phyloP scores from a whole-genome alignment of 2,797 vertebrate species.

The Dipus sagitta region DNA sequence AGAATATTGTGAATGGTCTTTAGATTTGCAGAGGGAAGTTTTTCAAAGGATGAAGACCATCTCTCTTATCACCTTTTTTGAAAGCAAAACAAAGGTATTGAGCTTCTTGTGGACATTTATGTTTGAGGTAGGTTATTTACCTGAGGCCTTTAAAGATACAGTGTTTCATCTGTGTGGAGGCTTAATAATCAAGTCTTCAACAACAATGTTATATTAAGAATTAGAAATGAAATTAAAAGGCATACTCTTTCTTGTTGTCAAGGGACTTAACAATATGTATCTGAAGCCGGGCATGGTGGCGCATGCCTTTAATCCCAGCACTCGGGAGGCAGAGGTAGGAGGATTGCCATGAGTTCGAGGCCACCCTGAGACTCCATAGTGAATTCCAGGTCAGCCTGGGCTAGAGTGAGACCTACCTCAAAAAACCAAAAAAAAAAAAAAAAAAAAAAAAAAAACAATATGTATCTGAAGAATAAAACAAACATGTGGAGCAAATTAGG shows the following conservation, averaged over 20 bases:
- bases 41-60: constrained; percentile 36
- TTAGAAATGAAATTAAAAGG: constrained; percentile 22
- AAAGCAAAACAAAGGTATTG: constrained; percentile 29
- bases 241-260: not conserved
- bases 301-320: no score
- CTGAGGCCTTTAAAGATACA: constrained; percentile 38
- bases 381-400: no score
- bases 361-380: no score
- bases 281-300: no score
- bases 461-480: not conserved
- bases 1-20: constrained; percentile 30
- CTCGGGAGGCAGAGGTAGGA: no score
- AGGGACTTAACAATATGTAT: not conserved
- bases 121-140: constrained; percentile 2
- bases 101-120: not conserved
- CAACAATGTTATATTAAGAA: not conserved
- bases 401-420: no score
- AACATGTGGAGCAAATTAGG: not conserved
- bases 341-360: no score
- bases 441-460: no score
- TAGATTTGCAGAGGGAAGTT: not conserved
- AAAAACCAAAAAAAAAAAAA: no score
- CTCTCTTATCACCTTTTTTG: constrained; percentile 23
- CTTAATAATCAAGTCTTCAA: not conserved
- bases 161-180: not conserved